These are phyloP conservation scores for Periophthalmus magnuspinnatus DNA, from an alignment of 2,797 vertebrate species.

Conservation along the genomic window DNA sequence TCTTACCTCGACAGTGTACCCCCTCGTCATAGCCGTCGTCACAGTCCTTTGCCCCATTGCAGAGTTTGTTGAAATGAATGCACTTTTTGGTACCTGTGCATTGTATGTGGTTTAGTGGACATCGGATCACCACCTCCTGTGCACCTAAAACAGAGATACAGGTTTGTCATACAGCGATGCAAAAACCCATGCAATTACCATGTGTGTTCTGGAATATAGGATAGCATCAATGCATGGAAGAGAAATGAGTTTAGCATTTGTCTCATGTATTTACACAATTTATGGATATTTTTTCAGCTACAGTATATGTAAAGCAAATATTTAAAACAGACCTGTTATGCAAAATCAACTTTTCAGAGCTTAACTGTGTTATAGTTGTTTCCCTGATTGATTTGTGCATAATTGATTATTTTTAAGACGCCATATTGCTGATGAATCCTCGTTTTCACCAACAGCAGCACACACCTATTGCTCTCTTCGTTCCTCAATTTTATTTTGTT, in stretches of 20 bases:
- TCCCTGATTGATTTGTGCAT: too few relatives aligned
- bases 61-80: slow-evolving; percentile 93
- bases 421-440: too few relatives aligned
- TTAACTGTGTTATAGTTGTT: too few relatives aligned
- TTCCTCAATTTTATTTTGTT: too few relatives aligned
- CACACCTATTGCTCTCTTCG: too few relatives aligned
- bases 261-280: slow-evolving; percentile 7
- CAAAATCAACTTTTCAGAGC: too few relatives aligned
- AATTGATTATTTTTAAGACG: too few relatives aligned
- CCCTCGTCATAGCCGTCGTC: slow-evolving; percentile 92
- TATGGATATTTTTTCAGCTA: not conserved
- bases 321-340: too few relatives aligned
- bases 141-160: slow-evolving; percentile 77
- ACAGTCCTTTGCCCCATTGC: slow-evolving; percentile 90
- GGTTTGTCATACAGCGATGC: slow-evolving; percentile 11
- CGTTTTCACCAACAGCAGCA: too few relatives aligned
- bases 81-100: slow-evolving; percentile 88
- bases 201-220: not conserved
- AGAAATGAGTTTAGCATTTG: not conserved
- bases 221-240: not conserved
- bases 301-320: too few relatives aligned
- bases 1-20: slow-evolving; percentile 91
- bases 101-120: slow-evolving; percentile 87
- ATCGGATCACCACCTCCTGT: slow-evolving; percentile 83
- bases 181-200: slow-evolving; percentile 1